Base-by-base conservation (phyloP, 2,797 vertebrate genomes). In the Artibeus lituratus region DNA sequence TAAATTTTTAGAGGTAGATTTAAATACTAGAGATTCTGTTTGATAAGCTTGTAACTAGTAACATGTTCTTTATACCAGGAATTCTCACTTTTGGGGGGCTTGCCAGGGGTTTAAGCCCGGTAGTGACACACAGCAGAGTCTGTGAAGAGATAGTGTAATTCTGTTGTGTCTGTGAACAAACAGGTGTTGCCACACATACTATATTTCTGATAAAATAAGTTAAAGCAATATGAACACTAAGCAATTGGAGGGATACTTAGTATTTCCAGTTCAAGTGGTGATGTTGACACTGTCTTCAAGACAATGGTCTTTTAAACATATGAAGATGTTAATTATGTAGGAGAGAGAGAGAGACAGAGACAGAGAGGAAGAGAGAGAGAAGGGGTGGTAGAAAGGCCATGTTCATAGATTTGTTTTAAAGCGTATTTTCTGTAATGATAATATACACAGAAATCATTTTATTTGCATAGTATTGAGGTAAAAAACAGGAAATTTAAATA, bases 391-490 rank as follows among this genome's bases (percentile, higher is more conserved):
- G 44, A 26, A 57, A 94, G 49, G 32, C 70, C 35, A 11, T 32
- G 19, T 37, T 57, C 21, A 59, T 2, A 77, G 51, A n/a, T 76
- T 70, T 82, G 24, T 69, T 88, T 87, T 65, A 24, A 76, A 91
- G 9, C 78, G 74, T 70, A 49, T 87, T 94, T 96, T 81, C 44
- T 73, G n/a, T 80, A 53, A 81, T 94, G 32, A 59, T 39, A 87
- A 39, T 47, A 95, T 18, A 76, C 9, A 44, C n/a, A 65, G 39
- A 94, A 81, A 35, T 78, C 5, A 49, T 78, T 83, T 57, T 67
- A 39, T 90, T 65, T 93, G 42, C 39, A 8, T 76, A 88, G 18
- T 39, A 87, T 37, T 81, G 39, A 90, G 35, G 81, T 82, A 21
- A 89, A 62, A 62, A 62, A 32, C 29, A 62, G 5, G 29, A 29